These are phyloP conservation scores for Bombyx mandarina DNA, from an alignment of 1,140 invertebrate species.

Conservation along the genomic window DNA sequence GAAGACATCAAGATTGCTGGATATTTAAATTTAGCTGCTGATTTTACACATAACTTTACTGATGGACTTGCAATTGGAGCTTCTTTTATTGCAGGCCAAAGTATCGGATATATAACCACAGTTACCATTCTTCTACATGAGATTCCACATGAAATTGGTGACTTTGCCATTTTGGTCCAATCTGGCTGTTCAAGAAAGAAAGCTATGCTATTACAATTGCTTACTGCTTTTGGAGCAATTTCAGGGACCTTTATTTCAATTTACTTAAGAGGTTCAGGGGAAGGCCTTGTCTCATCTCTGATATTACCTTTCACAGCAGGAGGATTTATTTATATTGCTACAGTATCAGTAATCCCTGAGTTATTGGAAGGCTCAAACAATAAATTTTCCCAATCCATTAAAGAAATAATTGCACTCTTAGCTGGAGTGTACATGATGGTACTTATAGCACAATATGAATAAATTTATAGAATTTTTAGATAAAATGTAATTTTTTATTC, in stretches of 20 bases:
- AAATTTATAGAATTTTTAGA: slow-evolving; percentile 39
- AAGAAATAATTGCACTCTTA: slow-evolving; percentile 87
- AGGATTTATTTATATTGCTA: slow-evolving; percentile 98
- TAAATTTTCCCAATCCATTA: slow-evolving; percentile 86
- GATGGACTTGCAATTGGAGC: slow-evolving; percentile 97
- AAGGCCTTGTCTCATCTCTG: slow-evolving; percentile 84
- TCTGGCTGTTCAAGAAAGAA: slow-evolving; percentile 91
- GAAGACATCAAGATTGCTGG: slow-evolving; percentile 91
- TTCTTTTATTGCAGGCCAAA: slow-evolving; percentile 92
- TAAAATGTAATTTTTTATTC: slow-evolving; percentile 11
- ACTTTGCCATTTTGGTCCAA: slow-evolving; percentile 97
- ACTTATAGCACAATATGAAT: slow-evolving; percentile 89
- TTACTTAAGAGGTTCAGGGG: slow-evolving; percentile 80
- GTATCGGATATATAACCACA: slow-evolving; percentile 89
- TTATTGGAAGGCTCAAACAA: slow-evolving; percentile 85
- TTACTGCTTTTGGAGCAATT: slow-evolving; percentile 95
- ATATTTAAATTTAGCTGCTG: slow-evolving; percentile 94
- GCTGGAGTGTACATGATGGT: slow-evolving; percentile 94
- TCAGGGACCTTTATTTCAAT: slow-evolving; percentile 91
- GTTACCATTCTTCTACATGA: slow-evolving; percentile 96
- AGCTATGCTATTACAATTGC: slow-evolving; percentile 92
- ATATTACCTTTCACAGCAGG: slow-evolving; percentile 97
- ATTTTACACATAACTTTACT: slow-evolving; percentile 97
- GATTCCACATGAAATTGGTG: slow-evolving; percentile 98
- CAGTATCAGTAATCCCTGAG: slow-evolving; percentile 96